A percentile compares a stretch with the other conserved stretches of the same genome.
Conservation (phyloP, 2,888 invertebrate genomes). For the Phyllotreta cruciferae region DNA sequence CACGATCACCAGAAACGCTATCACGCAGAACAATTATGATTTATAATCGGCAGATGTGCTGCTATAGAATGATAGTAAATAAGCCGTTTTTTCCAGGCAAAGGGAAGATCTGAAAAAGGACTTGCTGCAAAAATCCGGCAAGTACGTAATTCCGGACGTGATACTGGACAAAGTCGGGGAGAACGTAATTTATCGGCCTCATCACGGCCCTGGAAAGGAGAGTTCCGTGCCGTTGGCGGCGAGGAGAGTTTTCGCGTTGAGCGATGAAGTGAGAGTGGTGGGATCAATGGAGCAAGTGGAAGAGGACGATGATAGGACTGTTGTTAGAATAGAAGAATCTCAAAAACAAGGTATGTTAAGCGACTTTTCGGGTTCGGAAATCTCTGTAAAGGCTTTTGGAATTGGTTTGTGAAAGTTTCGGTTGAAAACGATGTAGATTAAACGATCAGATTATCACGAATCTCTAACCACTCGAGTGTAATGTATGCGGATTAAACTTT, state of each 20-base stretch:
- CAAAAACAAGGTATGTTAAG: constrained; percentile 40
- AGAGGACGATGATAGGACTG: constrained; percentile 54
- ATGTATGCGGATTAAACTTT: too few relatives aligned
- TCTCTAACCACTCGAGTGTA: too few relatives aligned
- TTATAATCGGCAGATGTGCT: too few relatives aligned
- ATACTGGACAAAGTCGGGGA: constrained; percentile 72
- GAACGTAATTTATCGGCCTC: constrained; percentile 65
- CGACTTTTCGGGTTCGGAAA: background rate
- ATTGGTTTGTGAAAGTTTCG: background rate
- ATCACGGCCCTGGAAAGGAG: constrained; percentile 58
- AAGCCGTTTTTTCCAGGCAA: constrained; percentile 62
- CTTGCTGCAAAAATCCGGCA: constrained; percentile 62
- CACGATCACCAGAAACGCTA: too few relatives aligned
- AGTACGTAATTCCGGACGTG: constrained; percentile 72
- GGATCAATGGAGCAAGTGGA: constrained; percentile 62
- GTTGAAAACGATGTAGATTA: too few relatives aligned
- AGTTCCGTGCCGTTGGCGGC: constrained; percentile 66
- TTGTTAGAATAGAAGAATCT: constrained; percentile 43
- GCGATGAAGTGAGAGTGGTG: constrained; percentile 76
- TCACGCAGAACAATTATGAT: too few relatives aligned
- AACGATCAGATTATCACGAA: too few relatives aligned
- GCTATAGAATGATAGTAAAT: too few relatives aligned
- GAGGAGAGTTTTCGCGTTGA: constrained; percentile 72
- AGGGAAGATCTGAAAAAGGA: constrained; percentile 61
- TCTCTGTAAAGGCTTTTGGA: background rate